A percentile compares a stretch with the other conserved stretches of the same genome.
These are phyloP conservation scores for Brachionus manjavacas DNA, from an alignment of 1,140 invertebrate genomes.

Conservation along the genomic window DNA sequence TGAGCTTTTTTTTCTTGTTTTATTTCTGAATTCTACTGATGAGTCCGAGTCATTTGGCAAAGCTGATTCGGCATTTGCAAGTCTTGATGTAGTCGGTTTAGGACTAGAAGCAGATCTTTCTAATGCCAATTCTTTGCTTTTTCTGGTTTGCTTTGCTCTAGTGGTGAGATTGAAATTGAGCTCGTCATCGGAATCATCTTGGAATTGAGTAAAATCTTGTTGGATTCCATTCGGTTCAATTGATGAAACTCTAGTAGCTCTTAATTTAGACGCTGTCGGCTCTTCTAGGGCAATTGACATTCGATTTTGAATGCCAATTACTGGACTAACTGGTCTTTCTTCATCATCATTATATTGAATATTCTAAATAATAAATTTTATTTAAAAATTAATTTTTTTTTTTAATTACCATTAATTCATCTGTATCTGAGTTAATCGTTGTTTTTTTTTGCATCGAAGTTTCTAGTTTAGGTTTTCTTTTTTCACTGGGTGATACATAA, in stretches of 20 bases:
- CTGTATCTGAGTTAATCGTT: not conserved
- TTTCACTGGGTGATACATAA: not conserved
- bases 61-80: not conserved
- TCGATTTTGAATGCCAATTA: not conserved
- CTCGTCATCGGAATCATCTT: not conserved
- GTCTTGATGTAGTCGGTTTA: not conserved
- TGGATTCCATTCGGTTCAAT: not conserved
- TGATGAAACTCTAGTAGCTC: not conserved
- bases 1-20: not conserved
- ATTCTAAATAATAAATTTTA: not conserved
- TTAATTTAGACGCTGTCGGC: not conserved
- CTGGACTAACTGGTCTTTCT: not conserved
- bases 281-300: not conserved
- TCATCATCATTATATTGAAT: not conserved
- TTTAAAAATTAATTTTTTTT: not conserved
- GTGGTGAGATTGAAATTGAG: not conserved
- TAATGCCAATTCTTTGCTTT: not conserved
- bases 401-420: not conserved
- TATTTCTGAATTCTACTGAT: not conserved
- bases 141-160: not conserved
- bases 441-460: not conserved
- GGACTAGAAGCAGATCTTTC: not conserved
- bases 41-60: not conserved
- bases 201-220: not conserved
- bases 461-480: not conserved